These are phyloP conservation scores for Rambutsinella grinnellia DNA, from an alignment of 2,888 invertebrate genomes.

Conservation along the genomic window DNA sequence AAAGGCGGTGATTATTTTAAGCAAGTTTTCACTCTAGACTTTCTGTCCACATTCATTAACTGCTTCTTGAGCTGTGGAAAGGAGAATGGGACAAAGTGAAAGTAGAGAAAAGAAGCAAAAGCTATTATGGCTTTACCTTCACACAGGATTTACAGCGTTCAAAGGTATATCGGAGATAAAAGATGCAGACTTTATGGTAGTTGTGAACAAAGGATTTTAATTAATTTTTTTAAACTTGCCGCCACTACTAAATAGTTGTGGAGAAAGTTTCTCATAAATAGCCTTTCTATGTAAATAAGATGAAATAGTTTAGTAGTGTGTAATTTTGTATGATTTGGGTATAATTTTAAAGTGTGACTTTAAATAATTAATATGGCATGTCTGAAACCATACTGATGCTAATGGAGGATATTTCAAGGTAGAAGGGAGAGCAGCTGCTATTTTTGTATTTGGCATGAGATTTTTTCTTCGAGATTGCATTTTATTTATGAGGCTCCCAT, in stretches of 20 bases:
- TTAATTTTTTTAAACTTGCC: background rate
- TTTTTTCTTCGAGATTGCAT: too few relatives aligned
- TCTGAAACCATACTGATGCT: too few relatives aligned
- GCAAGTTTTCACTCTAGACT: background rate
- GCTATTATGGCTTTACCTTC: background rate
- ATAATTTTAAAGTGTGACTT: too few relatives aligned
- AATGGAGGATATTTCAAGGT: too few relatives aligned
- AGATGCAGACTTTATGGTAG: background rate
- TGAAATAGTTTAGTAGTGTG: too few relatives aligned
- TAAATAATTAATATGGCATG: too few relatives aligned
- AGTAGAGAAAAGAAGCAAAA: background rate
- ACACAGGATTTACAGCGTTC: background rate
- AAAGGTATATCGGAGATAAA: background rate
- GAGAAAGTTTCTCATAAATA: too few relatives aligned
- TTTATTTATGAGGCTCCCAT: too few relatives aligned
- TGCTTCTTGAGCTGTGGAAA: background rate
- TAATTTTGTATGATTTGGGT: too few relatives aligned
- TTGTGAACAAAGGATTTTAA: background rate
- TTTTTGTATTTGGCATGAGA: too few relatives aligned
- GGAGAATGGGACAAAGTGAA: background rate
- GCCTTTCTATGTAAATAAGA: too few relatives aligned
- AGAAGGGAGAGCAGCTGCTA: too few relatives aligned
- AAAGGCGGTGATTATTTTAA: background rate
- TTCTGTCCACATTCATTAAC: background rate
- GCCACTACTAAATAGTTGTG: background rate